Evolutionary conservation across 2,888 invertebrate genomes (phyloP), one percentile per base, ranked within the genome.

Genomic region (Furcula furcula): DNA sequence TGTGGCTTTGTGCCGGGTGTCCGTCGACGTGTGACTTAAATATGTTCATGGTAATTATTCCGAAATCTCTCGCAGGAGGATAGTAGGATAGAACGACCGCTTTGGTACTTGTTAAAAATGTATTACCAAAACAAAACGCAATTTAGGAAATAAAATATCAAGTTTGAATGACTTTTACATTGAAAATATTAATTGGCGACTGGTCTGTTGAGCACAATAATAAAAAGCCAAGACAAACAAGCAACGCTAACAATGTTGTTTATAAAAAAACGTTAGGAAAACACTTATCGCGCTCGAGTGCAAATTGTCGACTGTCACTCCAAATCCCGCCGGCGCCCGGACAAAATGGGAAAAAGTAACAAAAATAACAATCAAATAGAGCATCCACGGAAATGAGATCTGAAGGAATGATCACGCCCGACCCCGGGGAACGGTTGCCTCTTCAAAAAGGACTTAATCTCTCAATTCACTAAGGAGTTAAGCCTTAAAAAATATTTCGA

Each of bases 371-470:
- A 87, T 87, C 87, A 85, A 86, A 81, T 77, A 82, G 84, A 86
- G 76, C 85, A 85, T 86, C 79, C 80, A 66, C 76, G 84, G 82
- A 86, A 88, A 88, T 86, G 86, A 87, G 88, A 86, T 87, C 85
- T 76, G 80, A 83, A 82, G 80, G 80, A 86, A 83, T 82, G 84
- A 87, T 89, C 85, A 75, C 82, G 73, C 74, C 64, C 83, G 80
- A 78, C 89, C 90, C 87, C 82, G 75, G 90, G 88, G 90, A 89
- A 83, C 88, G 80, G 88, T 89, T 89, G 90, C 89, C 90, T 90
- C 90, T 90, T 91, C 89, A 91, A 91, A 91, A 79, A 84, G 70
- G 80, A 88, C 88, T 86, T 89, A 88, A 89, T 89, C 89, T 88
- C 87, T 81, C 86, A 89, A 89, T 87, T 87, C 88, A 84, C 87